Percentiles rank a stretch among this genome's conserved stretches.
phyloP scores from a whole-genome alignment of 2,113 vertebrate species.

The Sapayoa aenigma region DNA sequence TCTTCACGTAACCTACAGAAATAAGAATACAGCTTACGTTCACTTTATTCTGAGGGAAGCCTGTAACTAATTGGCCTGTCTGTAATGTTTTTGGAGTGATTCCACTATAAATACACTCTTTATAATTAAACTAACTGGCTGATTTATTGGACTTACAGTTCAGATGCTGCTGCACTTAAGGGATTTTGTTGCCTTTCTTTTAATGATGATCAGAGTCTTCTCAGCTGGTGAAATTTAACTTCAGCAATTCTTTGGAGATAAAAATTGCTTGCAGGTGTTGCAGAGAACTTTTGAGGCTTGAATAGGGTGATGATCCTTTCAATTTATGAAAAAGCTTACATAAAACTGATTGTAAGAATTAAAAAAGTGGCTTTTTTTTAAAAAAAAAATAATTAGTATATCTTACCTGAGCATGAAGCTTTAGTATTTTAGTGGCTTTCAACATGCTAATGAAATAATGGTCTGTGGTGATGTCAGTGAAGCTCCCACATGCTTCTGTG shows the following conservation, averaged over 20 bases:
- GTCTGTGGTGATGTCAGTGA: not conserved
- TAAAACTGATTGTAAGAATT: not conserved
- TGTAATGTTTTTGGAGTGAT: slow-evolving; percentile 35
- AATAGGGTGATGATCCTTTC: not conserved
- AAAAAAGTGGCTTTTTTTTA: not conserved
- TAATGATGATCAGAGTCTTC: not conserved
- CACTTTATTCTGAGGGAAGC: not conserved
- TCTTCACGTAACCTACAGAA: slow-evolving; percentile 2
- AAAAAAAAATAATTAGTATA: not conserved
- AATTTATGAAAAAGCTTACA: not conserved
- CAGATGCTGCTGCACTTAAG: not conserved
- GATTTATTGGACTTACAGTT: slow-evolving; percentile 18
- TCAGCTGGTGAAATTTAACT: not conserved
- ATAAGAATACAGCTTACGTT: not conserved
- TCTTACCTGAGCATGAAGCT: not conserved
- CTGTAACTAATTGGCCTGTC: slow-evolving; percentile 28
- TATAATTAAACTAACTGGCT: slow-evolving; percentile 39
- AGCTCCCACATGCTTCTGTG: not conserved
- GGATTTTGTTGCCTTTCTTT: slow-evolving; percentile 3
- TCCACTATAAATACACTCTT: slow-evolving; percentile 43
- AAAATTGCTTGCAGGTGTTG: slow-evolving; percentile 11
- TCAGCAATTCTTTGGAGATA: not conserved
- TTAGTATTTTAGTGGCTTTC: not conserved
- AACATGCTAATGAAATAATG: not conserved
- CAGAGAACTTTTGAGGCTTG: not conserved